Base-by-base conservation (phyloP, 1,140 invertebrate genomes). In the Procambarus virginalis region DNA sequence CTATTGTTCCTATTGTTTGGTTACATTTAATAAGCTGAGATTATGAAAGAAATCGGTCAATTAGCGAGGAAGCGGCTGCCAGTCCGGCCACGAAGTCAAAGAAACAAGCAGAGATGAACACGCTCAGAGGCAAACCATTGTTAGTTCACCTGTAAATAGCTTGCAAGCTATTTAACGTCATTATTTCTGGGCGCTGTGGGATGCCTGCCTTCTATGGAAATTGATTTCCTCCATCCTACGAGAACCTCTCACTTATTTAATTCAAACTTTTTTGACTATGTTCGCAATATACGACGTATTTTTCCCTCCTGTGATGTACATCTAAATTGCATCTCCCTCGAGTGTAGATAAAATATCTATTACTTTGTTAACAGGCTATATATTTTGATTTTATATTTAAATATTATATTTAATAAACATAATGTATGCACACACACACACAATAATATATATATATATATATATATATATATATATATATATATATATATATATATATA, bases 311-410 rank as follows among this genome's bases (percentile, higher is more conserved):
- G 3, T 34, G 68, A 73, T 73, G 22, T 73, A 34, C n/a, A 73
- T 73, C 68, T 73, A 73, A 73, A 73, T 73, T 73, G 68, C 68
- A 73, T 73, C 68, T 73, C 68, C 64, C 68, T 73, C 68, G 22
- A n/a, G 5, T 73, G 68, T 1, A 73, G 34, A 73, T 73, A 73
- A 73, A 73, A 73, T 73, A 8, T 10, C 10, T n/a, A 6, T 73
- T 9, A 64, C 22, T 73, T 73, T 73, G 68, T 73, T 34, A 22
- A 73, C 8, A 73, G n/a, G 22, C n/a, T 34, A 22, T 73, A 73
- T 73, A 73, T 73, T 73, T 73, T 34, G 22, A 73, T 20, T 34
- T 73, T 34, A 73, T 73, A 73, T 34, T 14, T 73, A 34, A 73
- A 73, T 73, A 10, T 20, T 73, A 34, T 73, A 34, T 73, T 73